Evolutionary conservation across 1,140 invertebrate genomes (phyloP).

Genomic region (Brachionus koreanus): DNA sequence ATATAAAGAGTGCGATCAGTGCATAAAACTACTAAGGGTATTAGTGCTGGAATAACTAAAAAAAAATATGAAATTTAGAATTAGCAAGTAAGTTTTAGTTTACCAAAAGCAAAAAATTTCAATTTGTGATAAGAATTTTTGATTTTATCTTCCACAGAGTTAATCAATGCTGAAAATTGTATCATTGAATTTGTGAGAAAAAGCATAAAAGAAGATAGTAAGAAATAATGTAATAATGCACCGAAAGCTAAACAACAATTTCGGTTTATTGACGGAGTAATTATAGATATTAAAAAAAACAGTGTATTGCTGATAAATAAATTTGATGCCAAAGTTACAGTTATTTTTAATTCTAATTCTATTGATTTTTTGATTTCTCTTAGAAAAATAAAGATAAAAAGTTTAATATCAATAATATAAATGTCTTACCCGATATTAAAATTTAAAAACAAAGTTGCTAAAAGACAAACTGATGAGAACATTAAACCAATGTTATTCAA

Average conservation of each 20-base stretch:
- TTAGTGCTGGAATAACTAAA: not conserved
- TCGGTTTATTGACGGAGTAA: not conserved
- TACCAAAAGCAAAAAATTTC: not conserved
- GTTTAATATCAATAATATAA: not conserved
- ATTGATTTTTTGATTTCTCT: not conserved
- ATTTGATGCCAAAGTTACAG: not conserved
- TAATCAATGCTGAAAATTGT: not conserved
- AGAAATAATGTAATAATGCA: slow-evolving; percentile 16
- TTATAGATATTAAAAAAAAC: not conserved
- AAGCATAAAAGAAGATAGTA: not conserved
- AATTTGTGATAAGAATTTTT: not conserved
- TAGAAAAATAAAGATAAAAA: not conserved
- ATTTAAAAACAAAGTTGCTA: not conserved
- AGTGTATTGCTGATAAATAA: not conserved
- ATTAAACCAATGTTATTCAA: slow-evolving; percentile 2
- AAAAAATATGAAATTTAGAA: not conserved
- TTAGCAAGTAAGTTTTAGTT: not conserved
- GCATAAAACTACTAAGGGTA: slow-evolving; percentile 17
- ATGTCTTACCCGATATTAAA: not conserved
- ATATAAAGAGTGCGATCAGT: not conserved
- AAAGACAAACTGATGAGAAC: not conserved
- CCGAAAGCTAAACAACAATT: slow-evolving; percentile 14
- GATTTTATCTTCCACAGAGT: not conserved
- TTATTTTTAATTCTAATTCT: not conserved
- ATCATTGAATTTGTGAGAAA: not conserved